A percentile compares a stretch with the other conserved stretches of the same genome.
These are phyloP conservation scores for Formica selysi DNA, from an alignment of 1,140 invertebrate genomes.

Conservation along the genomic window DNA sequence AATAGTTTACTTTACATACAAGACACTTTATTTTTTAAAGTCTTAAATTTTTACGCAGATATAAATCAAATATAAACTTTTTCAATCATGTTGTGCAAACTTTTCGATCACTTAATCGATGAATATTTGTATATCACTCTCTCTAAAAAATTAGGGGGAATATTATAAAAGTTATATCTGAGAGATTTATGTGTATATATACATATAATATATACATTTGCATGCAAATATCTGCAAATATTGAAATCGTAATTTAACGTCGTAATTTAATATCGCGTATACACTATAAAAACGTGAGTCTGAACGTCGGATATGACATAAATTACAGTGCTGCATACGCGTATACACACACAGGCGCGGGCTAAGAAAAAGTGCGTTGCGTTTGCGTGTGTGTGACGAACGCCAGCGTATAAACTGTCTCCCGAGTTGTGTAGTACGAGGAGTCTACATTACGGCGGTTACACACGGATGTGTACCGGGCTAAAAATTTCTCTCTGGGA, in stretches of 20 bases:
- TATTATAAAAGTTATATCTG: not conserved
- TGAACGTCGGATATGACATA: constrained; percentile 20
- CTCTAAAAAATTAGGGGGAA: not conserved
- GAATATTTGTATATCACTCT: not conserved
- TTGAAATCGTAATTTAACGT: constrained; percentile 6
- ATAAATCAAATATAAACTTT: constrained; percentile 5
- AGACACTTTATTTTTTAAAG: not conserved
- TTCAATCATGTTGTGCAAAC: not conserved
- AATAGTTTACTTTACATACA: constrained; percentile 1
- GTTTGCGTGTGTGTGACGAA: constrained; percentile 24
- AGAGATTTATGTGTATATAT: not conserved
- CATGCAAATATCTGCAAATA: not conserved
- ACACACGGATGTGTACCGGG: constrained; percentile 57
- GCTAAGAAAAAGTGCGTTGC: constrained; percentile 20
- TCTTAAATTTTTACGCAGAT: not conserved
- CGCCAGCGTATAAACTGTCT: constrained; percentile 34
- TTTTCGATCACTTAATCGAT: not conserved
- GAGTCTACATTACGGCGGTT: constrained; percentile 42
- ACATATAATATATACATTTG: not conserved
- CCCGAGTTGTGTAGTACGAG: constrained; percentile 45
- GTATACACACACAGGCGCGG: no score
- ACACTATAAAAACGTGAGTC: not conserved
- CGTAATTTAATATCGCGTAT: not conserved
- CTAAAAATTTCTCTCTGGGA: constrained; percentile 75
- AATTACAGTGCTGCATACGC: not conserved